Percentiles rank a stretch among this genome's conserved stretches.
Evolutionary conservation across 2,797 vertebrate species (phyloP).

Genomic region (Sebastes glaucus): DNA sequence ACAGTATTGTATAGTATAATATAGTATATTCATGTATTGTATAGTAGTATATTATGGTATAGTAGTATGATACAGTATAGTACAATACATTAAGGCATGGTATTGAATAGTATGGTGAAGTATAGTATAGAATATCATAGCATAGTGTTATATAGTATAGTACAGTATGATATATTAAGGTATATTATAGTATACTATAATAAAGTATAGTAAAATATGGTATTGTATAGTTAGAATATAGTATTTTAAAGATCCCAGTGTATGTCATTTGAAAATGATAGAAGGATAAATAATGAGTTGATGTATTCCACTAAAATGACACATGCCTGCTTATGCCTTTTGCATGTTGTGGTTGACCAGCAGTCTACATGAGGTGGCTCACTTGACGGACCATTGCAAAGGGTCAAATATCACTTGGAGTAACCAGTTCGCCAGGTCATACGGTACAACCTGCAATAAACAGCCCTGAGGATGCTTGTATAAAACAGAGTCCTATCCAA

Average conservation of each 20-base stretch:
- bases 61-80: not conserved
- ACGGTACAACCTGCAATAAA: constrained; percentile 31
- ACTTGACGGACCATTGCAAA: constrained; percentile 16
- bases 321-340: not conserved
- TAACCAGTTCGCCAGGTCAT: constrained; percentile 28
- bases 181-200: too few species aligned
- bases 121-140: not conserved
- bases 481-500: constrained; percentile 34
- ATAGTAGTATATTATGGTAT: not conserved
- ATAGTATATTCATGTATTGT: not conserved
- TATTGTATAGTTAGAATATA: too few species aligned
- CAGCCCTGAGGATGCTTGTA: constrained; percentile 6
- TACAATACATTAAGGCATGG: not conserved
- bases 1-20: not conserved
- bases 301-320: not conserved
- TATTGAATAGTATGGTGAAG: too few species aligned
- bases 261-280: not conserved
- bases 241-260: not conserved
- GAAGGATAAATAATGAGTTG: not conserved
- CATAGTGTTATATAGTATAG: too few species aligned
- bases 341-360: not conserved
- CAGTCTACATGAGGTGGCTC: not conserved
- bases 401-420: constrained; percentile 46
- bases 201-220: too few species aligned
- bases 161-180: too few species aligned